Base-by-base conservation (phyloP, 2,113 vertebrate species). In the Suricata suricatta region DNA sequence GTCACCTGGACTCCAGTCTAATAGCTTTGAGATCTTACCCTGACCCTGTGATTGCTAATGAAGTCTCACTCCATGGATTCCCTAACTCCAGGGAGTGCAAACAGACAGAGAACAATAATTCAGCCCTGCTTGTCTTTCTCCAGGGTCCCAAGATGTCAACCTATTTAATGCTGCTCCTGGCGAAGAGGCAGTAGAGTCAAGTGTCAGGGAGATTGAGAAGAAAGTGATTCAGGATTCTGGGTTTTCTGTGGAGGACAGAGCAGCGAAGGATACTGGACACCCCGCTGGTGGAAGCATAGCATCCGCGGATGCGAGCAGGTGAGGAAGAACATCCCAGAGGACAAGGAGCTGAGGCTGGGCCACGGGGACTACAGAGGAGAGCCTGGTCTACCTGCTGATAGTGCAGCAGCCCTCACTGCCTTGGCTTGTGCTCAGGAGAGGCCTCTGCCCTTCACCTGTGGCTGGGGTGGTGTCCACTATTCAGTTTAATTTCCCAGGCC, bases 401-500 rank as follows among this genome's bases (percentile, higher is more conserved):
- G 12, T 5, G 7, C 19, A 54, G 38, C 54, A 44, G 33, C 35
- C 35, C 19, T 54, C 1, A 5, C 14, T 3, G 27, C 69, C 38
- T 38, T 27, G 13, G 17, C 63, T 35, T 52, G 31, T 85, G 66
- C 10, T 16, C 7, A 2, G 27, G 47, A 85, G 35, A 12, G 38
- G 1, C 3, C 57, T 71, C 47, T 16, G 31, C 8, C 54, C 63
- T 93, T 74, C 86, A 77, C 13, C 7, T 4, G 19, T 2, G 3
- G 27, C 76, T 16, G 3, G 21, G 13, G 27, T 0, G 0, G 0
- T 8, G 5, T 35, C 69, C 19, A 41, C 3, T 16, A 5, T 27
- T 41, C 5, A 52, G 71, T 47, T 87, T 63, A 33, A 2, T 44
- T 31, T 91, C 63, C 23, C 11, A 35, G 76, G 76, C 11, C 52